Percentiles rank a stretch among this genome's conserved stretches.
Conservation (phyloP, 2,888 invertebrate genomes). For the Chymomyza amoena region DNA sequence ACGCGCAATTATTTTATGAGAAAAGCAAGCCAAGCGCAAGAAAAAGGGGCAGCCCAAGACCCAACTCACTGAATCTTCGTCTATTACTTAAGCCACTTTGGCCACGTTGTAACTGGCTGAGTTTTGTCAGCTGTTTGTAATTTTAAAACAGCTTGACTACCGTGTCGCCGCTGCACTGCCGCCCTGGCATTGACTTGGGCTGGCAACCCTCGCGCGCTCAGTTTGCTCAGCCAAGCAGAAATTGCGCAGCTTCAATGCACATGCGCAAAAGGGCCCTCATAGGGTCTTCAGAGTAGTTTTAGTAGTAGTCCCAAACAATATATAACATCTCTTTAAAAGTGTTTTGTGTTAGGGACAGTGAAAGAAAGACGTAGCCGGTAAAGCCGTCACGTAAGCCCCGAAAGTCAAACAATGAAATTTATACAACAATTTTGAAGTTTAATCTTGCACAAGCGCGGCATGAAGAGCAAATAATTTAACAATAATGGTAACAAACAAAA, state of each 20-base stretch:
- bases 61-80: background rate
- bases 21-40: conserved; percentile 60
- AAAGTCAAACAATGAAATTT: conserved; percentile 1
- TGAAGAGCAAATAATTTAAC: background rate
- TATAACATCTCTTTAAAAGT: conserved; percentile 16
- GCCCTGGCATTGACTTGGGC: background rate
- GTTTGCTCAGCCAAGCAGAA: conserved; percentile 56
- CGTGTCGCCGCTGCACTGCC: background rate
- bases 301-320: background rate
- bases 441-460: background rate
- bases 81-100: too few species aligned
- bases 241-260: conserved; percentile 68
- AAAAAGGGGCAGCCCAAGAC: background rate
- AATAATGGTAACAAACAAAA: background rate
- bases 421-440: background rate
- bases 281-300: background rate
- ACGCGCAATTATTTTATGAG: conserved; percentile 70
- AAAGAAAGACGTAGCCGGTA: background rate
- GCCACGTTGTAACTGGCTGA: conserved; percentile 7
- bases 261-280: conserved; percentile 51
- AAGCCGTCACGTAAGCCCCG: conserved; percentile 1
- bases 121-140: conserved; percentile 70
- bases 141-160: conserved; percentile 32
- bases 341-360: background rate
- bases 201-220: background rate